phyloP scores from a whole-genome alignment of 2,888 invertebrate genomes.

The Eupithecia insigniata region DNA sequence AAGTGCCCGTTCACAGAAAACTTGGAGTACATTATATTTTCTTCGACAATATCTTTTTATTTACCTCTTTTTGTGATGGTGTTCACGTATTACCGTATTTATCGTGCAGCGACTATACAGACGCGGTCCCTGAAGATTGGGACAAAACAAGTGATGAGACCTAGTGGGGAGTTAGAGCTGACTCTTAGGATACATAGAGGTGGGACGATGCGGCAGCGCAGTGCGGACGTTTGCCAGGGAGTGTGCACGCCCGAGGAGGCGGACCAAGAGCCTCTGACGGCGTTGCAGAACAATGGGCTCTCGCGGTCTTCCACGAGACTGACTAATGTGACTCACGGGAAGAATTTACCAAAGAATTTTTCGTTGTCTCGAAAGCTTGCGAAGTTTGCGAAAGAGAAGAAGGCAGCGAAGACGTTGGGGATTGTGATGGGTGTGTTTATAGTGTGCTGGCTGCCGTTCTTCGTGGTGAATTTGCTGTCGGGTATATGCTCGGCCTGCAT shows the following conservation, averaged over 20 bases:
- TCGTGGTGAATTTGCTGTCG: conserved; percentile 95
- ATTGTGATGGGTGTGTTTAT: conserved; percentile 99
- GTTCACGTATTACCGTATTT: conserved; percentile 98
- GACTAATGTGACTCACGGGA: conserved; percentile 84
- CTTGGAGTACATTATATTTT: conserved; percentile 97
- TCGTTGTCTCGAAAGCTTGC: conserved; percentile 96
- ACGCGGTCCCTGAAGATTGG: conserved; percentile 95
- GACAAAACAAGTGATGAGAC: conserved; percentile 94
- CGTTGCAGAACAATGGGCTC: conserved; percentile 90
- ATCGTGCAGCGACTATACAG: conserved; percentile 96
- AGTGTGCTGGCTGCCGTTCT: conserved; percentile 98
- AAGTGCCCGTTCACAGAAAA: conserved; percentile 99
- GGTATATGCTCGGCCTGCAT: conserved; percentile 95
- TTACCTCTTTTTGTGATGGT: conserved; percentile 98
- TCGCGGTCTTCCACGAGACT: conserved; percentile 88
- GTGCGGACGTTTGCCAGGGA: conserved; percentile 76
- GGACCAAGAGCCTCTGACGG: conserved; percentile 88
- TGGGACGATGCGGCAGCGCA: conserved; percentile 88
- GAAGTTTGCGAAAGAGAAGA: conserved; percentile 98
- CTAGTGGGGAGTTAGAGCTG: conserved; percentile 93
- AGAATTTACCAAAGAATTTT: conserved; percentile 93
- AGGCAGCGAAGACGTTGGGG: conserved; percentile 98
- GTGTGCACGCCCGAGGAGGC: conserved; percentile 88
- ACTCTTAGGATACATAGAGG: conserved; percentile 97
- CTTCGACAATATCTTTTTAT: conserved; percentile 98